Evolutionary conservation across 2,888 invertebrate genomes (phyloP), one percentile per base, ranked within the genome.

Genomic region (Xanthorhoe designata): DNA sequence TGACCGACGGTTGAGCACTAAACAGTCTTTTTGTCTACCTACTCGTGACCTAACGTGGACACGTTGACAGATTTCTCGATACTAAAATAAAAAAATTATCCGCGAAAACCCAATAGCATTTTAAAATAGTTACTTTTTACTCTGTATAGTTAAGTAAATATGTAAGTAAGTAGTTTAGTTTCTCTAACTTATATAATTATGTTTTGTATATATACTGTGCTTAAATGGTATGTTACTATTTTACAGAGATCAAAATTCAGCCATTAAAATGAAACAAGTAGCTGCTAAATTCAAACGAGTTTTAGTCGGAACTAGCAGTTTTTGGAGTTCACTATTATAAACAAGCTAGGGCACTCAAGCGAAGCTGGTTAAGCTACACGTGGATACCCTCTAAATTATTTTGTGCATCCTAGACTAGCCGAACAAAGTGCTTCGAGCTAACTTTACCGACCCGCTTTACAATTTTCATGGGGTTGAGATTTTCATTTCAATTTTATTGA

Each of bases 231-330:
- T 35, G 0, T 1, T 35, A 19, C n/a, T 19, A 8, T n/a, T 50
- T 32, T 15, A 51, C 29, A 57, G 32, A 13, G 1, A 62, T 54
- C 51, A 59, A 60, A 64, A 42, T 50, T 64, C 49, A 47, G 8
- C 59, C 42, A 29, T 19, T 32, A 65, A 64, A 64, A 38, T 45
- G 29, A 50, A 59, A 50, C 54, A 47, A 17, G 38, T 53, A 57
- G 45, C 56, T 53, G n/a, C 47, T 53, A 42, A 64, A 56, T 62
- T 56, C 49, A 63, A 57, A 60, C 51, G 38, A 55, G 55, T 55
- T 65, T 64, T 24, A 32, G 10, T n/a, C 38, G 6, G 9, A 54
- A 17, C 35, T 32, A 49, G 53, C 58, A 53, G 45, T 56, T 58
- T 32, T 53, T 52, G 52, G 47, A 58, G 58, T 53, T 58, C 42